Conservation (phyloP, 2,888 invertebrate genomes). For the Oeneis ivallda region DNA sequence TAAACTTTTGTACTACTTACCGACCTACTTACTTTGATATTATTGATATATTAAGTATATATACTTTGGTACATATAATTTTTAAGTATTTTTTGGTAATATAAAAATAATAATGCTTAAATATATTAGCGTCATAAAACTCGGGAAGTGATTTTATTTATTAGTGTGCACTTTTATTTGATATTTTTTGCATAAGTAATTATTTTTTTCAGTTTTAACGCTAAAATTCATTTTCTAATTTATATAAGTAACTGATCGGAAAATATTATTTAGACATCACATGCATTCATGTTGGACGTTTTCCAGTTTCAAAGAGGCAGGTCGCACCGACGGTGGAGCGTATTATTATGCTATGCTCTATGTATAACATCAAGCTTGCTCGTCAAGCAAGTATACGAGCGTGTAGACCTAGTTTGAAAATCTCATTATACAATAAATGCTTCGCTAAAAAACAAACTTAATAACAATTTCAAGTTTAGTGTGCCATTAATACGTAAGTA, state of each 20-base stretch:
- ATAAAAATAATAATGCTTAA: neutral
- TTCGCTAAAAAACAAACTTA: neutral
- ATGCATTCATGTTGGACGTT: neutral
- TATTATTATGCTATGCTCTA: too few relatives aligned
- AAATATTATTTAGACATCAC: neutral
- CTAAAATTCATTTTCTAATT: slow-evolving; percentile 2
- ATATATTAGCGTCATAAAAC: slow-evolving; percentile 3
- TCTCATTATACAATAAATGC: neutral
- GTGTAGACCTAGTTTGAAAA: neutral
- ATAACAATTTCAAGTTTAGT: slow-evolving; percentile 28
- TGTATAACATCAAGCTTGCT: too few relatives aligned
- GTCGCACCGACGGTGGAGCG: too few relatives aligned
- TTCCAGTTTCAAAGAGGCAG: neutral
- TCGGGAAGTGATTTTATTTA: slow-evolving; percentile 3
- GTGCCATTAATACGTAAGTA: slow-evolving; percentile 33
- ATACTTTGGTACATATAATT: too few relatives aligned
- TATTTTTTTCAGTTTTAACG: neutral
- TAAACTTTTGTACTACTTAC: neutral
- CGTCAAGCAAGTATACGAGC: neutral
- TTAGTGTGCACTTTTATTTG: slow-evolving; percentile 3
- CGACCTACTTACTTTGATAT: neutral
- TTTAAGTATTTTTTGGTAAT: neutral
- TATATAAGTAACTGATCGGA: slow-evolving; percentile 1
- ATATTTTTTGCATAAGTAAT: neutral
- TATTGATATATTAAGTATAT: too few relatives aligned